Base-by-base conservation (phyloP, 2,888 invertebrate species). In the Drosophila nr. perissopoda region DNA sequence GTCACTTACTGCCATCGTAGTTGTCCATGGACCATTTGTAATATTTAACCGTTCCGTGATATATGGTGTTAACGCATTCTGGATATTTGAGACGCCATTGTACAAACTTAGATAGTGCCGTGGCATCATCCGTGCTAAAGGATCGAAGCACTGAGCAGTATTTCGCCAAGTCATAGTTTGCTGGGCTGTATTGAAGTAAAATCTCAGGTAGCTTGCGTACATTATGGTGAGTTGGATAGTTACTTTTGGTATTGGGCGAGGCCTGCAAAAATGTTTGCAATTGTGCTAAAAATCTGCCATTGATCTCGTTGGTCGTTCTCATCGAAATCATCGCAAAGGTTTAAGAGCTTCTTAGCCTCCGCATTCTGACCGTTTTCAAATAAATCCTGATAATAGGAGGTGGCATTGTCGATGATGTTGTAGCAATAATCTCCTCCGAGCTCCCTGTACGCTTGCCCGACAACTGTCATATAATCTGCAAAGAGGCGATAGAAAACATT, bases 231-330 rank as follows among this genome's bases (percentile, higher is more conserved):
- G 2, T 1, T 10, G 2, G 10, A 8, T n/a, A 58, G 38, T 67
- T 70, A 90, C 90, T 74, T 81, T 70, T 92, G 90, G 16, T 76
- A 76, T 64, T 91, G 91, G 1, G 87, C 91, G 0, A 92, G 21
- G 29, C 77, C 82, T 0, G 88, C 86, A 21, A 90, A 91, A 11
- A 83, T 18, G 49, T 88, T 87, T 6, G 91, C 88, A 48, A 91
- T 78, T 8, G 79, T 77, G 61, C 84, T 79, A 29, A 91, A 92
- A 3, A 91, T 56, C 49, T 79, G 76, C 89, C 84, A 88, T 27
- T 72, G 80, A 63, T 92, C 89, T 16, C 64, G 46, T 46, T 86
- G 58, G 29, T 77, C 70, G 6, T 69, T 36, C 2, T 46, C 68
- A 64, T 91, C 73, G 18, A 91, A 89, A 40, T 51, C 60, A 8